Evolutionary conservation across 1,140 invertebrate genomes (phyloP).

Genomic region (Nomia melanderi): DNA sequence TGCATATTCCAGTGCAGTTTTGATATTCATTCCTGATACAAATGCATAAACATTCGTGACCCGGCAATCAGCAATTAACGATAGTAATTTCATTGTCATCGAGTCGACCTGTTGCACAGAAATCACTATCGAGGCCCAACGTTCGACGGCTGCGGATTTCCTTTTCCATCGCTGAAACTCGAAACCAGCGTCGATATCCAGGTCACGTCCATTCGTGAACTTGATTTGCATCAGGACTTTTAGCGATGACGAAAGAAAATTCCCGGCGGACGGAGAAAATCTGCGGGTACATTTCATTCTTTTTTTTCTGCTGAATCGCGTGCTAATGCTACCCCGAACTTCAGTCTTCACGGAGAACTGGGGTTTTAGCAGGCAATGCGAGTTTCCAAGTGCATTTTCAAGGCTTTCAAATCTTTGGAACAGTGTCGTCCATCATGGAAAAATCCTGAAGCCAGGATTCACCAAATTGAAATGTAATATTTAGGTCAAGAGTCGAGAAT

Average conservation of each 20-base stretch:
- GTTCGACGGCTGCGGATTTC: not conserved
- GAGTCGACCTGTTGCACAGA: constrained; percentile 52
- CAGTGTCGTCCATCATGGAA: not conserved
- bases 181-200: constrained; percentile 41
- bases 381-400: not conserved
- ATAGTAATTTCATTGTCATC: constrained; percentile 7
- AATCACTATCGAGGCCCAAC: not conserved
- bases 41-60: too few species aligned
- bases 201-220: constrained; percentile 31
- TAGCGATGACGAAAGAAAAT: not conserved
- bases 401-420: not conserved
- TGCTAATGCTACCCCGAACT: constrained; percentile 9
- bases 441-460: not conserved
- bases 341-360: not conserved
- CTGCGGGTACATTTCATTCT: not conserved
- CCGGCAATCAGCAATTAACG: not conserved
- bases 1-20: too few species aligned
- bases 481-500: too few species aligned
- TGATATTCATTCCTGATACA: too few species aligned
- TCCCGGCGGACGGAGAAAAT: not conserved
- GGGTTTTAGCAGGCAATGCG: not conserved
- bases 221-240: constrained; percentile 49
- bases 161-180: not conserved
- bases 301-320: not conserved
- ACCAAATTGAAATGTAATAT: not conserved